Evolutionary conservation across 2,797 vertebrate genomes (phyloP).

Genomic region (Rhinatrema bivittatum): DNA sequence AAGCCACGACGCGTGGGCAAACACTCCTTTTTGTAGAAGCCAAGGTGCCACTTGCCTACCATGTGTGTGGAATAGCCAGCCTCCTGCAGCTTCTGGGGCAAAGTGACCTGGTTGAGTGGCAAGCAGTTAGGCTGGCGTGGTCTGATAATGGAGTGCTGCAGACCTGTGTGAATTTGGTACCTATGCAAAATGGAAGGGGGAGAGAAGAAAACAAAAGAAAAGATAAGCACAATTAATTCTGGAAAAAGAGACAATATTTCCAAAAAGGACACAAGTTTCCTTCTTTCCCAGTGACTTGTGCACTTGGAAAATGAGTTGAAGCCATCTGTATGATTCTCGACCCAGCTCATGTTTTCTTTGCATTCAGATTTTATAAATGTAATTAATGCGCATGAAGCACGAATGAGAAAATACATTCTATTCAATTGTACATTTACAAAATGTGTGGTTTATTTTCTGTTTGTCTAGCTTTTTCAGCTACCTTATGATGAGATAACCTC

Average conservation of each 20-base stretch:
- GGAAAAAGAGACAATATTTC: background rate
- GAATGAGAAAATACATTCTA: too few relatives aligned
- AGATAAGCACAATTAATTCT: background rate
- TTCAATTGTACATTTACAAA: too few relatives aligned
- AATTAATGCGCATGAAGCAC: too few relatives aligned
- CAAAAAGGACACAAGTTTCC: too few relatives aligned
- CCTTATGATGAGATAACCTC: too few relatives aligned
- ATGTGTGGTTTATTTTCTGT: too few relatives aligned
- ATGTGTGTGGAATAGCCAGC: conserved; percentile 93
- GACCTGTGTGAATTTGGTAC: conserved; percentile 96
- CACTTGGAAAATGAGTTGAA: background rate
- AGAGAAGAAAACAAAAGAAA: conserved; percentile 1
- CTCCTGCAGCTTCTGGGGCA: conserved; percentile 88
- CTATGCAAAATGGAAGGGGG: conserved; percentile 35
- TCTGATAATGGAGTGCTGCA: conserved; percentile 96
- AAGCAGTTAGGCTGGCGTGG: conserved; percentile 92
- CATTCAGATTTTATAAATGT: too few relatives aligned
- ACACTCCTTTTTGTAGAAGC: conserved; percentile 94
- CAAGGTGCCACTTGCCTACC: conserved; percentile 97
- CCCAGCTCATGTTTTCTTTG: too few relatives aligned
- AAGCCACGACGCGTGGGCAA: conserved; percentile 90
- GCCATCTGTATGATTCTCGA: too few relatives aligned
- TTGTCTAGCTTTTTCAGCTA: too few relatives aligned
- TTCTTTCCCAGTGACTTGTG: background rate
- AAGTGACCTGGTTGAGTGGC: conserved; percentile 82